A percentile compares a stretch with the other conserved stretches of the same genome.
Evolutionary conservation across 2,888 invertebrate species (phyloP).

Genomic region (Cosmorhoe ocellata): DNA sequence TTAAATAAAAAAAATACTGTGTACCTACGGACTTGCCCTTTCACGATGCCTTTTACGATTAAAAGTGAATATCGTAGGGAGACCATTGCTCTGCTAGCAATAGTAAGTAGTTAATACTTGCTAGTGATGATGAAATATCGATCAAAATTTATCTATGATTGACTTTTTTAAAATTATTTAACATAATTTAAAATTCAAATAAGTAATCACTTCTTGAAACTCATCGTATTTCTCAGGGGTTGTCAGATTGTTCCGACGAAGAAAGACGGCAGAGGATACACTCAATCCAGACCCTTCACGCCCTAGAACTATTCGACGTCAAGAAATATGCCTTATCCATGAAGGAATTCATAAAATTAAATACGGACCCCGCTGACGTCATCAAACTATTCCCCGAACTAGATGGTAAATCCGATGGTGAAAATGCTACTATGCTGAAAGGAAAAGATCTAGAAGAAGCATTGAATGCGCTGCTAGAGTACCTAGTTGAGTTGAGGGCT

Average conservation of each 20-base stretch:
- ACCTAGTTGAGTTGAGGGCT: constrained; percentile 89
- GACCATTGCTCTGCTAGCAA: constrained; percentile 44
- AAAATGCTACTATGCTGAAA: constrained; percentile 78
- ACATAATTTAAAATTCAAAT: too few relatives aligned
- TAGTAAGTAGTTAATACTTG: constrained; percentile 40
- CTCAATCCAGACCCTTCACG: constrained; percentile 94
- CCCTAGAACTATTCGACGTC: constrained; percentile 94
- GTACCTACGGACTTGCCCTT: not conserved
- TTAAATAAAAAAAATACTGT: constrained; percentile 7
- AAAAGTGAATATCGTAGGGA: constrained; percentile 40
- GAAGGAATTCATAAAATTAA: constrained; percentile 93
- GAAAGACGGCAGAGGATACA: constrained; percentile 91
- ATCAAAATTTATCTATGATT: too few relatives aligned
- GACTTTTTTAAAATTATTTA: too few relatives aligned
- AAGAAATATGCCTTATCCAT: constrained; percentile 95
- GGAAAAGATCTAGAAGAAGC: constrained; percentile 94
- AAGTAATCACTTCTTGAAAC: too few relatives aligned
- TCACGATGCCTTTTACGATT: constrained; percentile 39
- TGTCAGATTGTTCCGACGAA: constrained; percentile 90
- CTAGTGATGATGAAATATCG: too few relatives aligned
- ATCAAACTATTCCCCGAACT: constrained; percentile 97
- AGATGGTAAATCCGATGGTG: constrained; percentile 75
- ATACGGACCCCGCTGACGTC: constrained; percentile 97
- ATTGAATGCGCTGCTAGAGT: constrained; percentile 93
- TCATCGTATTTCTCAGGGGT: constrained; percentile 81